phyloP scores from a whole-genome alignment of 2,113 vertebrate genomes.

The Empidonax alnorum region DNA sequence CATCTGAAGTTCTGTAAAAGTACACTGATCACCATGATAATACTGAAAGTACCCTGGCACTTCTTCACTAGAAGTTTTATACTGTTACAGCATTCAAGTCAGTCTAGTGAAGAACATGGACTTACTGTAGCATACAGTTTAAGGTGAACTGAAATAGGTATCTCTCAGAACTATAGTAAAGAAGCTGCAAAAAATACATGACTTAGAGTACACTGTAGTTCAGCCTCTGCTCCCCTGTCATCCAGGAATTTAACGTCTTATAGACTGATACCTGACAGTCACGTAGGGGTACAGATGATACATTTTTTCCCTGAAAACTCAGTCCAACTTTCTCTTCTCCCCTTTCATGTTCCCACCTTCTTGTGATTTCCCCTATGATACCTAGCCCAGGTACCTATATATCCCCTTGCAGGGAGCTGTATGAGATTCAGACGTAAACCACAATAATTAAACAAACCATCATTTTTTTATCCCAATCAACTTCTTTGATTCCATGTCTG shows the following conservation, averaged over 20 bases:
- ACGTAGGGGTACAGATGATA: neutral
- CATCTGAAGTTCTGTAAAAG: neutral
- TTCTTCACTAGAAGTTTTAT: neutral
- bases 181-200: neutral
- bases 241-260: neutral
- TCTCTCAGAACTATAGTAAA: neutral
- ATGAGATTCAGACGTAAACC: neutral
- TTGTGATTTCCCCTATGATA: neutral
- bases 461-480: neutral
- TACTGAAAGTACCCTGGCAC: neutral
- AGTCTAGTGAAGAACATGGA: neutral
- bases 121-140: neutral
- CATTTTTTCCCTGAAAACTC: neutral
- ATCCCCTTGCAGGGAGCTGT: neutral
- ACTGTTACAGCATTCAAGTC: neutral
- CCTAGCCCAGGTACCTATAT: neutral
- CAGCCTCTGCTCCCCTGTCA: neutral
- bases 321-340: neutral
- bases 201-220: neutral
- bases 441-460: neutral
- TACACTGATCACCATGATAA: neutral
- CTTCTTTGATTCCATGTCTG: neutral
- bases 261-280: neutral
- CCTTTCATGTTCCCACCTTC: neutral
- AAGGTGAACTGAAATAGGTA: neutral